A percentile compares a stretch with the other conserved stretches of the same genome.
Conservation (phyloP, 1,140 invertebrate genomes). For the Zaprionus capensis region DNA sequence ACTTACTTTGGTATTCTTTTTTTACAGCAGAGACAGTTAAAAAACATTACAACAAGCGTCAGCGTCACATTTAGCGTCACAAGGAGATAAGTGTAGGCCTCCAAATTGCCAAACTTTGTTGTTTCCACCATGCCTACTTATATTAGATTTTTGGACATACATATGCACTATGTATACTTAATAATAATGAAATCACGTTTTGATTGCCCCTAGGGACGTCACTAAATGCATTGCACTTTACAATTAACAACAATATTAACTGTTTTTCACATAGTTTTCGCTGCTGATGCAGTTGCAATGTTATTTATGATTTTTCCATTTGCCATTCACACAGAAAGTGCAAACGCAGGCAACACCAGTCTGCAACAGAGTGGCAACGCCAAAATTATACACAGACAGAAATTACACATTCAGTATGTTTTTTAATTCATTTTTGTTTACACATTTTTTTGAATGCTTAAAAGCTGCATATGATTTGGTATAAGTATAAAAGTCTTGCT, state of each 20-base stretch:
- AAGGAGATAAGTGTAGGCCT: constrained; percentile 68
- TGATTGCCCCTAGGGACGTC: constrained; percentile 11
- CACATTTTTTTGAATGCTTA: constrained; percentile 15
- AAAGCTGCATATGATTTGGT: constrained; percentile 55
- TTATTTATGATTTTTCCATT: constrained; percentile 55
- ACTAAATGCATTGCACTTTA: constrained; percentile 47
- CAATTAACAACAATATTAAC: constrained; percentile 36
- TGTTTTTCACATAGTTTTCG: constrained; percentile 45
- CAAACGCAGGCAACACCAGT: constrained; percentile 36
- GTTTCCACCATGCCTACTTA: constrained; percentile 65
- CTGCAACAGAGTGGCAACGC: constrained; percentile 28
- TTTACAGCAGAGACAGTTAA: constrained; percentile 82
- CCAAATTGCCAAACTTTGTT: constrained; percentile 60
- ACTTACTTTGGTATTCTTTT: constrained; percentile 83
- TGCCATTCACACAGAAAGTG: constrained; percentile 40
- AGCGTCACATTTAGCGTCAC: constrained; percentile 67
- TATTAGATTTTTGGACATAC: constrained; percentile 32
- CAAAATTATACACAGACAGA: constrained; percentile 19
- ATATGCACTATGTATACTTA: constrained; percentile 57
- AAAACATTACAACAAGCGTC: constrained; percentile 77
- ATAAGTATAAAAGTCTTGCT: constrained; percentile 68
- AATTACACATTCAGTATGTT: constrained; percentile 42
- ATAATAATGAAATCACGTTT: constrained; percentile 22
- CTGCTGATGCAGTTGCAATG: constrained; percentile 47
- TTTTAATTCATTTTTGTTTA: constrained; percentile 52